Percentiles rank a stretch among this genome's conserved stretches.
These are phyloP conservation scores for Tachina grossa DNA, from an alignment of 2,888 invertebrate species.

Conservation along the genomic window DNA sequence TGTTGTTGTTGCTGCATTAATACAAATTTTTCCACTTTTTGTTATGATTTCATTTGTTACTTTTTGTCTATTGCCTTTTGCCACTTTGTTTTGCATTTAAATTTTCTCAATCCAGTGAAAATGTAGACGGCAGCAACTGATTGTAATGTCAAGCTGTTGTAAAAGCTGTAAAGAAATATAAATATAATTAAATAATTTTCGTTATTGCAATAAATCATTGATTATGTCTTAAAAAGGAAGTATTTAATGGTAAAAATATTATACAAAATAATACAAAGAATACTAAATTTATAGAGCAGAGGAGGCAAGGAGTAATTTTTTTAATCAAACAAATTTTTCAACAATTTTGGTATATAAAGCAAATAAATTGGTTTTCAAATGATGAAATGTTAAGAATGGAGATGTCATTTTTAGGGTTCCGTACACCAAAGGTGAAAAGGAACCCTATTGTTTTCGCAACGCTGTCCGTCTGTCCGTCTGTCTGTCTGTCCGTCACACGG, in stretches of 20 bases:
- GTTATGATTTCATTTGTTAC: constrained; percentile 66
- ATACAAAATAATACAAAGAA: constrained; percentile 28
- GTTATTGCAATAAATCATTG: constrained; percentile 54
- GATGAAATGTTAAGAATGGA: no score
- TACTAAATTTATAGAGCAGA: constrained; percentile 39
- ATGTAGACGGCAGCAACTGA: neutral
- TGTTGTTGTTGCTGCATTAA: constrained; percentile 73
- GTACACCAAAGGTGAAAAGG: no score
- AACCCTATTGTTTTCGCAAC: no score
- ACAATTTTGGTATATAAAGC: neutral
- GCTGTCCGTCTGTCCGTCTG: no score
- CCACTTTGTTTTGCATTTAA: constrained; percentile 28
- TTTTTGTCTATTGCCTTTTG: constrained; percentile 71
- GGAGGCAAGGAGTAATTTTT: neutral
- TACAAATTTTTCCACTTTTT: constrained; percentile 37
- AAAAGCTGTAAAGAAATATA: constrained; percentile 57
- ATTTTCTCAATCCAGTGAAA: constrained; percentile 28
- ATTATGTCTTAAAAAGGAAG: constrained; percentile 49
- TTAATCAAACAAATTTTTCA: neutral
- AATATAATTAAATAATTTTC: constrained; percentile 45
- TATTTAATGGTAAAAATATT: constrained; percentile 37
- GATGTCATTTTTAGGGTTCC: no score
- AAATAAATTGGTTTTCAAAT: no score
- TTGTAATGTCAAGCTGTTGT: constrained; percentile 25
- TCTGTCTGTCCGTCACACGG: no score